phyloP scores from a whole-genome alignment of 2,888 invertebrate genomes.

The Orgyia antiqua region DNA sequence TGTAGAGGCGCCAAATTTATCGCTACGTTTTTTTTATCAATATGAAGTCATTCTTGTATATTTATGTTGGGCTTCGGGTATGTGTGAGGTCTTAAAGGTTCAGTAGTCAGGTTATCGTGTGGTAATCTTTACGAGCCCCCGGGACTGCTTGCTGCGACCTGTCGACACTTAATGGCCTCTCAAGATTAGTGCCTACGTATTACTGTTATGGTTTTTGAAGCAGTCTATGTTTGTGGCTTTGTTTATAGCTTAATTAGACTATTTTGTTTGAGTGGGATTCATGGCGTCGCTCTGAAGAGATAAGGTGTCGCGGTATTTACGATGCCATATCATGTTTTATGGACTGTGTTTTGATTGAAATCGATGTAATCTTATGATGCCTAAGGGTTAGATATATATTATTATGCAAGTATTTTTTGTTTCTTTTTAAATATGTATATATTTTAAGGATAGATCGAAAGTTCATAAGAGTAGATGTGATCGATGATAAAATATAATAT shows the following conservation, averaged over 20 bases:
- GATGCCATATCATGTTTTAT: conserved; percentile 55
- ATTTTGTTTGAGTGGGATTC: conserved; percentile 71
- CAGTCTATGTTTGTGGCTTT: conserved; percentile 70
- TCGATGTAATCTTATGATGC: conserved; percentile 29
- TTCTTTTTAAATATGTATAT: too few relatives aligned
- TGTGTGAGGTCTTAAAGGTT: conserved; percentile 69
- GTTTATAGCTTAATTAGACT: conserved; percentile 78
- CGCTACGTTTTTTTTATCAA: conserved; percentile 72
- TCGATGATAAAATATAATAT: too few relatives aligned
- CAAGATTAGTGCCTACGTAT: conserved; percentile 58
- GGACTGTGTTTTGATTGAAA: conserved; percentile 50
- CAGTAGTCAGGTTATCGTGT: conserved; percentile 72
- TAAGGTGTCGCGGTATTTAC: conserved; percentile 76
- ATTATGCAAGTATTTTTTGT: too few relatives aligned
- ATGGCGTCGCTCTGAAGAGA: conserved; percentile 64
- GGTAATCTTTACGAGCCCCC: conserved; percentile 73
- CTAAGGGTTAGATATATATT: conserved; percentile 12
- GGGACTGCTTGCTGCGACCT: conserved; percentile 67
- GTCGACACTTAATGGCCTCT: conserved; percentile 72
- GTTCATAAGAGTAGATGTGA: too few relatives aligned
- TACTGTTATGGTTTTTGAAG: conserved; percentile 54
- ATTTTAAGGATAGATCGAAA: too few relatives aligned
- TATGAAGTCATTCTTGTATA: conserved; percentile 70
- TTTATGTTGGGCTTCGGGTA: conserved; percentile 63
- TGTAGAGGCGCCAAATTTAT: conserved; percentile 76